Evolutionary conservation across 1,140 invertebrate genomes (phyloP).

Genomic region (Penaeus indicus): DNA sequence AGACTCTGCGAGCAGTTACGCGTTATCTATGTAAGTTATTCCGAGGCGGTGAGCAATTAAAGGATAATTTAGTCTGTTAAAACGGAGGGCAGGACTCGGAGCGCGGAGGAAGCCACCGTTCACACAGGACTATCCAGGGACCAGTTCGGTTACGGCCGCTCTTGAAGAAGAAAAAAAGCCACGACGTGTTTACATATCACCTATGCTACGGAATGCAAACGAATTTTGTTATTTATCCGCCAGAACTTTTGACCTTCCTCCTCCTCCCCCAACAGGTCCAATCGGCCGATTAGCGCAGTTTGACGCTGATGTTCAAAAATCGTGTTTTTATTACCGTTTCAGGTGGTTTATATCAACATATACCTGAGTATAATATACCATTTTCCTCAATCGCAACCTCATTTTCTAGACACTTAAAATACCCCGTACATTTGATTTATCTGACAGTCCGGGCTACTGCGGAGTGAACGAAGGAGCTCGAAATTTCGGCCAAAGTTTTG

Average conservation of each 20-base stretch:
- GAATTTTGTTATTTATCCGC: no score
- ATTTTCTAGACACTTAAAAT: constrained; percentile 34
- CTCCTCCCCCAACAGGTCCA: background rate
- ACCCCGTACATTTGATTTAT: constrained; percentile 18
- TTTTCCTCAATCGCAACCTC: constrained; percentile 13
- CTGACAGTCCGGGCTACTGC: background rate
- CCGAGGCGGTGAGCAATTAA: constrained; percentile 25
- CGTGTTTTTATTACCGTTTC: constrained; percentile 11
- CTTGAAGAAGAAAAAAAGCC: no score
- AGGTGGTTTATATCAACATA: constrained; percentile 14
- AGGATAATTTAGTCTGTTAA: constrained; percentile 26
- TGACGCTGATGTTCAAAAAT: no score
- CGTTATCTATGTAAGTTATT: constrained; percentile 33
- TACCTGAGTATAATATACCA: constrained; percentile 11
- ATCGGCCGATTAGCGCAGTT: background rate
- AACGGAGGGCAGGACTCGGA: background rate
- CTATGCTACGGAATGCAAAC: no score
- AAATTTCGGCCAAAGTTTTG: no score
- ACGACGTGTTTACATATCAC: no score
- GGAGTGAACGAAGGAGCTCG: no score
- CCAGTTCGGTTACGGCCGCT: no score
- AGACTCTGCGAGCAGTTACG: constrained; percentile 17
- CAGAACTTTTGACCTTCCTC: no score
- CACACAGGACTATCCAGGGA: no score
- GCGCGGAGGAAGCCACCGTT: no score